These are phyloP conservation scores for Melanaphis sacchari DNA, from an alignment of 1,140 invertebrate species.

Conservation along the genomic window DNA sequence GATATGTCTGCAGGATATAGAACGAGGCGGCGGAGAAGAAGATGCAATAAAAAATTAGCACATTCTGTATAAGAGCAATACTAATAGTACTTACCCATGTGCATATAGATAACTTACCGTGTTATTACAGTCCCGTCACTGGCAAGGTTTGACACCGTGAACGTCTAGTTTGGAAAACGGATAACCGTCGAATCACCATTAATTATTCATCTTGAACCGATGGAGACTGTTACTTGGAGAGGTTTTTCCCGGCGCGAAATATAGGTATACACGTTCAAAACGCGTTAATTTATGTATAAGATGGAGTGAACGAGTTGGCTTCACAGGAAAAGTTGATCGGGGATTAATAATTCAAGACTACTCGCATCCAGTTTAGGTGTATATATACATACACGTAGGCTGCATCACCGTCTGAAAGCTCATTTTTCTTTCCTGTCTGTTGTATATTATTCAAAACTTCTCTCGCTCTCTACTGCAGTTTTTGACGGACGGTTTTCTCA, in stretches of 20 bases:
- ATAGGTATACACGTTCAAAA: background rate
- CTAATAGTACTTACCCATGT: background rate
- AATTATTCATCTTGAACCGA: background rate
- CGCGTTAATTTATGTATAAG: conserved; percentile 29
- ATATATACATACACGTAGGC: background rate
- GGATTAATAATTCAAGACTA: conserved; percentile 36
- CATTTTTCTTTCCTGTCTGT: background rate
- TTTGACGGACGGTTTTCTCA: background rate
- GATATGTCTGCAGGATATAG: background rate
- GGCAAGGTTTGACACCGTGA: background rate
- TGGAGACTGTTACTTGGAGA: background rate
- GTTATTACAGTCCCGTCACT: background rate
- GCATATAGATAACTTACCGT: background rate
- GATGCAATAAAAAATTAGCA: background rate
- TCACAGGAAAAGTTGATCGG: conserved; percentile 11
- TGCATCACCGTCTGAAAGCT: background rate
- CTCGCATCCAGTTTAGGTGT: background rate
- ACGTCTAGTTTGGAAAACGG: background rate
- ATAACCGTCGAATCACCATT: background rate
- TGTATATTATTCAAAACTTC: conserved; percentile 10
- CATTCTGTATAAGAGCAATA: background rate
- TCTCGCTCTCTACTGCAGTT: background rate
- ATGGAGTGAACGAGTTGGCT: background rate
- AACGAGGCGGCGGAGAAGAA: too few relatives aligned
- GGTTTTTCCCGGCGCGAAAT: background rate